phyloP scores from a whole-genome alignment of 2,888 invertebrate species.

The Sarcophaga rosellei region DNA sequence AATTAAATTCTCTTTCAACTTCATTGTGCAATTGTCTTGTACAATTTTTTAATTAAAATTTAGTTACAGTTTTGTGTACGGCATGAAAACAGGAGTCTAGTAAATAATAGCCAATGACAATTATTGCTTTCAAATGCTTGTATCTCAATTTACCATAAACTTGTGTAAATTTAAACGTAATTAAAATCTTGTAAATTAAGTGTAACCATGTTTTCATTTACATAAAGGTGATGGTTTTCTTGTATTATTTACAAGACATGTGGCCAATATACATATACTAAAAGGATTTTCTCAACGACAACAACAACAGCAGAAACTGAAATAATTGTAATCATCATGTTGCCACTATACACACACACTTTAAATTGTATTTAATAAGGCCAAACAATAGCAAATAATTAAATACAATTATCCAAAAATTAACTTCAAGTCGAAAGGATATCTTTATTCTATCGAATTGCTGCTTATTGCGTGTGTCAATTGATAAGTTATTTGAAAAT shows the following conservation, averaged over 20 bases:
- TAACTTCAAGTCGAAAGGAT: slow-evolving; percentile 41
- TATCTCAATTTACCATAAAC: neutral
- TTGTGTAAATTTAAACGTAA: slow-evolving; percentile 42
- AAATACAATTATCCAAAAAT: slow-evolving; percentile 63
- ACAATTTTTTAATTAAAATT: no score
- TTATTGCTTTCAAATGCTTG: neutral
- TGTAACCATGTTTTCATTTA: neutral
- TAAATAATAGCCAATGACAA: neutral
- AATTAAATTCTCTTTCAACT: no score
- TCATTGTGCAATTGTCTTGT: no score
- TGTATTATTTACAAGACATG: neutral
- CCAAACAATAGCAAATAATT: slow-evolving; percentile 66
- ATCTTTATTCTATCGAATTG: slow-evolving; percentile 46
- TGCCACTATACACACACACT: neutral
- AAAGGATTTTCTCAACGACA: neutral
- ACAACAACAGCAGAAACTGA: neutral
- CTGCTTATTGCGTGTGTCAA: neutral
- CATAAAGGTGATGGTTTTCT: neutral
- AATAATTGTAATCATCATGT: neutral
- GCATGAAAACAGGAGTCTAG: neutral
- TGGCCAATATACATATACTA: neutral
- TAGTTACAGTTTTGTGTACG: no score
- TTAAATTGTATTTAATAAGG: slow-evolving; percentile 38
- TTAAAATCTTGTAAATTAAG: slow-evolving; percentile 34
- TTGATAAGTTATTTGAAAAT: neutral